Percentiles rank a stretch among this genome's conserved stretches.
Conservation (phyloP, 2,113 vertebrate genomes). For the Apaloderma vittatum region DNA sequence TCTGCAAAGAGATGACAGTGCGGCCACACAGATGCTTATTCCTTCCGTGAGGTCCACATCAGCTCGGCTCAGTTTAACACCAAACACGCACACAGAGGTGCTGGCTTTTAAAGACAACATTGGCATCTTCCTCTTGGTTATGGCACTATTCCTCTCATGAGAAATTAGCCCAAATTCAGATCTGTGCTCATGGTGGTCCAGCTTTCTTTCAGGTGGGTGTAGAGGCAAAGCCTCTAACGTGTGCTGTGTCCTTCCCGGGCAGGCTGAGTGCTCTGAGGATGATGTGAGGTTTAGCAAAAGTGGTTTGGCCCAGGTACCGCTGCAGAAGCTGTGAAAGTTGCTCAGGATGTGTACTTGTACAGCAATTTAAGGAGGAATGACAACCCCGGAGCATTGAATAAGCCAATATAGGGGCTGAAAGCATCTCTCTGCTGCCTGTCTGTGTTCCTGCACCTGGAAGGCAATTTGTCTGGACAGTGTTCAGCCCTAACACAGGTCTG, state of each 20-base stretch:
- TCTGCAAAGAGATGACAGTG: neutral
- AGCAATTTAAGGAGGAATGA: rapidly evolving
- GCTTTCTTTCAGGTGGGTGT: neutral
- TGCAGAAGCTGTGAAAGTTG: neutral
- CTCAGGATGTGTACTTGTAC: neutral
- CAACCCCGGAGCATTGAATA: neutral
- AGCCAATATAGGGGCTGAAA: neutral
- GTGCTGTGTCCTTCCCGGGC: rapidly evolving
- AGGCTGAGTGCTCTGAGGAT: neutral
- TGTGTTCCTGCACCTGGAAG: neutral
- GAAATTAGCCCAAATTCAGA: neutral
- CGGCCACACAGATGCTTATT: neutral
- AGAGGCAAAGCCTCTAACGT: rapidly evolving
- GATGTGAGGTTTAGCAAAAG: neutral
- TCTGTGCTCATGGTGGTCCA: rapidly evolving
- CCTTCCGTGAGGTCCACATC: neutral
- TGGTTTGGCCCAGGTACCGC: neutral
- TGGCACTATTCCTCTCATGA: neutral
- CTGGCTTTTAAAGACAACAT: rapidly evolving
- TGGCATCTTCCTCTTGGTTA: neutral
- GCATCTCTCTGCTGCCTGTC: neutral
- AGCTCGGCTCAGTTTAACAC: neutral
- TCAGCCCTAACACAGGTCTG: neutral
- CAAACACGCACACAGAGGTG: neutral
- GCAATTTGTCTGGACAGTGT: rapidly evolving